Evolutionary conservation across 1,140 invertebrate genomes (phyloP).

Genomic region (Leptestheria dahalacensis): DNA sequence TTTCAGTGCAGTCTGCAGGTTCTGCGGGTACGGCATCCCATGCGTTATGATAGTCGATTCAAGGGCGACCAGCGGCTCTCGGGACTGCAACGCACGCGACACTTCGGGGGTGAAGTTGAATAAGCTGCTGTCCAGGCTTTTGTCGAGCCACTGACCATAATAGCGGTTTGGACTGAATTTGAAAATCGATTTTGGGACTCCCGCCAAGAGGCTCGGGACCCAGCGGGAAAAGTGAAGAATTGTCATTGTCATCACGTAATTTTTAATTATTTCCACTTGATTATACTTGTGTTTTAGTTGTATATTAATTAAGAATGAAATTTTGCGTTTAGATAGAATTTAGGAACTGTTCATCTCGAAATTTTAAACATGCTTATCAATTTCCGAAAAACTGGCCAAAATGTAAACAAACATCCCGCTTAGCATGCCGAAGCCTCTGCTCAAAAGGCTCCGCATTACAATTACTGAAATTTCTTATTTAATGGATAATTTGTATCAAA

Average conservation of each 20-base stretch:
- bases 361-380: background rate
- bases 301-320: too few relatives aligned
- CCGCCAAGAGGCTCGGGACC: background rate
- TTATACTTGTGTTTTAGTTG: too few relatives aligned
- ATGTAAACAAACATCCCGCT: background rate
- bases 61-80: constrained; percentile 68
- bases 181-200: background rate
- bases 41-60: constrained; percentile 98
- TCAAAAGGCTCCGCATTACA: too few relatives aligned
- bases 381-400: background rate
- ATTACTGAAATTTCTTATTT: background rate
- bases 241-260: too few relatives aligned
- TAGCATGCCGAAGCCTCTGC: background rate
- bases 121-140: background rate
- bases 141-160: background rate
- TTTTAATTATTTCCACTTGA: too few relatives aligned
- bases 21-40: constrained; percentile 90
- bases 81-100: constrained; percentile 34
- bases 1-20: constrained; percentile 65
- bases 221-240: background rate
- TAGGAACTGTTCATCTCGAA: constrained; percentile 1
- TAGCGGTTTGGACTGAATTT: background rate
- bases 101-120: constrained; percentile 36
- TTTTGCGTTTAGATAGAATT: background rate
- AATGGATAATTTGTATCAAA: background rate